Base-by-base conservation (phyloP, 2,113 vertebrate genomes). In the Condylura cristata region DNA sequence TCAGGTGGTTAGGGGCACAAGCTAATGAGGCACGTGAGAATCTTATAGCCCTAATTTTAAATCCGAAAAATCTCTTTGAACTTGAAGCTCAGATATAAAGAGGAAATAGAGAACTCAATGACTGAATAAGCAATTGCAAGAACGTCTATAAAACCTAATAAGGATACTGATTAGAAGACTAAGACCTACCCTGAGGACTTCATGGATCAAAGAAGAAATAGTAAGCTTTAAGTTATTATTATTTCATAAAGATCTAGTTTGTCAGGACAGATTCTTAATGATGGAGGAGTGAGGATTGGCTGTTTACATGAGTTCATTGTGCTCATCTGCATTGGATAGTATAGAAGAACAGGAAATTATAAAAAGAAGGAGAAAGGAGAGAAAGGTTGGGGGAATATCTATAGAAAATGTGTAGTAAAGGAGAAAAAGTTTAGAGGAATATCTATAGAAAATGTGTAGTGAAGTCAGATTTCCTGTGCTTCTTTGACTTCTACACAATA, bases 41-140 rank as follows among this genome's bases (percentile, higher is more conserved):
- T 39, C 13, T 86, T 32, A 18, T 65, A 75, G n/a, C 2, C 18
- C 75, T 90, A 34, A 92, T 17, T 94, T 74, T 63, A 80, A 71
- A 58, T 79, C 37, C 37, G 70, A 26, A 60, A 26, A 68, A 0
- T 61, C 2, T 32, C 16, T 70, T 89, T 60, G 37, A 58, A 68
- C 10, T 61, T 56, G 56, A 61, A 39, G 5, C 32, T 13, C 26
- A 63, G 61, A 10, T 2, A 84, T 30, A n/a, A n/a, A 39, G 13
- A 90, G 51, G 16, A 10, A 32, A 84, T 37, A 82, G 34, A 4
- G 20, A 48, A 28, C 32, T 84, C 58, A 80, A 11, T 68, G 20
- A 58, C 58, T 51, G 48, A 86, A 65, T 78, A 66, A 53, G n/a
- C 32, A 51, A n/a, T 39, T 53, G 7, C 24, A 95, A 75, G 14